Conservation (phyloP, 2,113 vertebrate species). For the Sorex araneus region DNA sequence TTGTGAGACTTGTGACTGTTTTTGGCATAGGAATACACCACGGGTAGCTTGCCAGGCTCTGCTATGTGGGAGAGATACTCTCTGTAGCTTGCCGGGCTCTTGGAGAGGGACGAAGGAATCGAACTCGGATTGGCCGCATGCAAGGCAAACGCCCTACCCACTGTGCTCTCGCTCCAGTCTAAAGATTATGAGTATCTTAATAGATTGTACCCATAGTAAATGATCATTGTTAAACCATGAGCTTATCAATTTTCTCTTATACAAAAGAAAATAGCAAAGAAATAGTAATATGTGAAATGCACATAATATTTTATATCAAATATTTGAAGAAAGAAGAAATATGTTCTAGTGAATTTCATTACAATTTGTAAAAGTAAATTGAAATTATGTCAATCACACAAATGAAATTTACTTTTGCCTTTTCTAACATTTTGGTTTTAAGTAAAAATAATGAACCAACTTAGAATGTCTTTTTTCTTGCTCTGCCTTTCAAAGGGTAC, state of each 20-base stretch:
- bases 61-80: too few relatives aligned
- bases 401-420: background rate
- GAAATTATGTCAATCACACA: background rate
- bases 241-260: background rate
- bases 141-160: too few relatives aligned
- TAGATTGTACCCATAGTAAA: background rate
- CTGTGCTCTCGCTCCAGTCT: too few relatives aligned
- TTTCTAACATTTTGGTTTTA: background rate
- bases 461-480: background rate
- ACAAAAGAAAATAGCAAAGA: background rate
- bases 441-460: background rate
- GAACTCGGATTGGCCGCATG: too few relatives aligned
- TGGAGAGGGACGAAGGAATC: too few relatives aligned
- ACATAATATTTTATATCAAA: background rate
- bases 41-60: too few relatives aligned
- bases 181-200: background rate
- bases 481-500: background rate
- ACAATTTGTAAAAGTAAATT: constrained; percentile 32
- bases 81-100: too few relatives aligned
- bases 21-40: too few relatives aligned
- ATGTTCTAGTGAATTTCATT: background rate
- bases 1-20: too few relatives aligned
- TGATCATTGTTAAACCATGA: background rate
- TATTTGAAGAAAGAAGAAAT: constrained; percentile 42
- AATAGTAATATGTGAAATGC: background rate